A percentile compares a stretch with the other conserved stretches of the same genome.
Conservation (phyloP, 2,113 vertebrate species). For the Tychaedon coryphoeus region DNA sequence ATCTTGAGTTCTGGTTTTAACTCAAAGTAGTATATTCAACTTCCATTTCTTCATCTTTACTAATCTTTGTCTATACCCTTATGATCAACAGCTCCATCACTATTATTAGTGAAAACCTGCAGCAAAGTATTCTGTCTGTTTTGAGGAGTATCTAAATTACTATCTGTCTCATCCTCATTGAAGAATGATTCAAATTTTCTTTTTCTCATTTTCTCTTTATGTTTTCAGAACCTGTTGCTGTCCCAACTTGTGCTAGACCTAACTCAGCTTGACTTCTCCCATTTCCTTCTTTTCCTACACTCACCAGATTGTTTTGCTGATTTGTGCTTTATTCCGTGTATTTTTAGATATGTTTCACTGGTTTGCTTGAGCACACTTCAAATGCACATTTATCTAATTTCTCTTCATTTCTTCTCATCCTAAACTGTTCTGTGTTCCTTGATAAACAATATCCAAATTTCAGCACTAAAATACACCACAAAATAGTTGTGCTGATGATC, state of each 20-base stretch:
- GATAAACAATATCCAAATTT: not conserved
- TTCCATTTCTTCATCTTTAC: not conserved
- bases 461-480: not conserved
- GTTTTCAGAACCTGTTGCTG: not conserved
- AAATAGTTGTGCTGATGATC: not conserved
- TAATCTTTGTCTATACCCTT: not conserved
- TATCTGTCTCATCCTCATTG: not conserved
- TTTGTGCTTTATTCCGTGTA: not conserved
- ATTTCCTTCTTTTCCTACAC: not conserved
- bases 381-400: not conserved
- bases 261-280: not conserved
- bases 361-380: not conserved
- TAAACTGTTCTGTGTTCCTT: not conserved
- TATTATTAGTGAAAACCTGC: not conserved
- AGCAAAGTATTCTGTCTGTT: not conserved
- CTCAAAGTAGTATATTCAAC: not conserved
- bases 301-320: not conserved
- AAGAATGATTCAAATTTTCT: not conserved
- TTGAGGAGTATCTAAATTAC: not conserved
- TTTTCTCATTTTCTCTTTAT: not conserved
- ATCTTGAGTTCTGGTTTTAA: not conserved
- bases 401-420: not conserved
- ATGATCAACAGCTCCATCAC: not conserved
- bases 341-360: not conserved
- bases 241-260: not conserved